These are phyloP conservation scores for Lasiurus cinereus DNA, from an alignment of 2,113 vertebrate species.

Conservation along the genomic window DNA sequence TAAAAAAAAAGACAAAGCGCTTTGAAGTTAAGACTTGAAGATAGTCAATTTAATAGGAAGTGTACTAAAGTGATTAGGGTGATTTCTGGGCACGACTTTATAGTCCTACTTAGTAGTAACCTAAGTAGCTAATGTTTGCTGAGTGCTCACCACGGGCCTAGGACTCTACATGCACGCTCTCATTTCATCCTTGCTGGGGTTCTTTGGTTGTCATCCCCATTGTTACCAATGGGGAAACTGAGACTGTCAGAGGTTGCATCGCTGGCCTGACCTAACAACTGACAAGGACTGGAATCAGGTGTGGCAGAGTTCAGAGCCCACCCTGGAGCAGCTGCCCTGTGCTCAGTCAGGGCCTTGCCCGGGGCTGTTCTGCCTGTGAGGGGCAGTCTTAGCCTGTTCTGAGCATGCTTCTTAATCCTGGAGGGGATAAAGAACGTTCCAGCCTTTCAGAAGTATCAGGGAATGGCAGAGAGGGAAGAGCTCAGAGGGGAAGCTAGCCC, in stretches of 20 bases:
- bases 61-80: neutral
- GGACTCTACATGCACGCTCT: neutral
- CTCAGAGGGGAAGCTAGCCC: neutral
- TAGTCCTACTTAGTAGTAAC: neutral
- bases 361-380: neutral
- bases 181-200: neutral
- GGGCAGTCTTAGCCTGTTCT: neutral
- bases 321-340: neutral
- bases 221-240: neutral
- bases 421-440: neutral
- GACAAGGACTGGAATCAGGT: neutral
- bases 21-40: constrained; percentile 45
- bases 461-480: neutral
- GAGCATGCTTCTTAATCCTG: neutral
- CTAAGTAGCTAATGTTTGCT: neutral
- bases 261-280: constrained; percentile 2
- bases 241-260: neutral
- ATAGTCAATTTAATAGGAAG: neutral
- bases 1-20: neutral
- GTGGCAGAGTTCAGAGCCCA: neutral
- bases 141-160: neutral
- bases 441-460: neutral
- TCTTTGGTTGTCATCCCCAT: neutral
- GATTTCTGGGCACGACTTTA: neutral
- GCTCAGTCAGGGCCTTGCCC: neutral